Evolutionary conservation across 2,113 vertebrate genomes (phyloP), one percentile per base, ranked within the genome.

Genomic region (Aviceda subcristata): DNA sequence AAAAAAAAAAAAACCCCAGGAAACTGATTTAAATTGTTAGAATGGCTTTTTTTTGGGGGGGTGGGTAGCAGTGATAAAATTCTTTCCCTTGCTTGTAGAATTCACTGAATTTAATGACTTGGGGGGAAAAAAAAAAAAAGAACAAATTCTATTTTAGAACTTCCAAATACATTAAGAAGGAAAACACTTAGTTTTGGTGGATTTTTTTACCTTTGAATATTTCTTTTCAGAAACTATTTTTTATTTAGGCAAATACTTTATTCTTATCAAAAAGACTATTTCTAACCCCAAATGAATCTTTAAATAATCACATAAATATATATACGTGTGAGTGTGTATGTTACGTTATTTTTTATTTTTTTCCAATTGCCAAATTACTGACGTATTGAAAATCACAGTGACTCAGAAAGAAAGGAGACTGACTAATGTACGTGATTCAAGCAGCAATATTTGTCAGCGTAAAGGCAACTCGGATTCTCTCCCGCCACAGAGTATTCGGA

Each of bases 311-410:
- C 46, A 39, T 62, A 68, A 62, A 55, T 55, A 36, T 41, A 19
- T 32, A 7, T 15, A n/a, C n/a, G 9, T 56, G 18, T 3, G 4
- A 34, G 4, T 29, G 20, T 0, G 1, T 56, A 15, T 64, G 32
- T n/a, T 46, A 34, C 8, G 20, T 39, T 62, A 22, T 23, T 78
- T 60, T 41, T 11, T 12, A 4, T 19, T 63, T 92, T 46, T 67
- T 39, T 2, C 29, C 18, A 63, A 3, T 23, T 76, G 39, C 12
- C 30, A n/a, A 38, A 67, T 60, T 76, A 62, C 7, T n/a, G 30
- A 43, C n/a, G 4, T 64, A 24, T 38, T 73, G 36, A 53, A 68
- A 78, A 50, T 32, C 67, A 8, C 14, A 34, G 21, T 27, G 57
- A 41, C 38, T 55, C 24, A 3, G 36, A n/a, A 59, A 85, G 57